Evolutionary conservation across 2,113 vertebrate genomes (phyloP), one percentile per base, ranked within the genome.

Genomic region (Tychaedon coryphoeus): DNA sequence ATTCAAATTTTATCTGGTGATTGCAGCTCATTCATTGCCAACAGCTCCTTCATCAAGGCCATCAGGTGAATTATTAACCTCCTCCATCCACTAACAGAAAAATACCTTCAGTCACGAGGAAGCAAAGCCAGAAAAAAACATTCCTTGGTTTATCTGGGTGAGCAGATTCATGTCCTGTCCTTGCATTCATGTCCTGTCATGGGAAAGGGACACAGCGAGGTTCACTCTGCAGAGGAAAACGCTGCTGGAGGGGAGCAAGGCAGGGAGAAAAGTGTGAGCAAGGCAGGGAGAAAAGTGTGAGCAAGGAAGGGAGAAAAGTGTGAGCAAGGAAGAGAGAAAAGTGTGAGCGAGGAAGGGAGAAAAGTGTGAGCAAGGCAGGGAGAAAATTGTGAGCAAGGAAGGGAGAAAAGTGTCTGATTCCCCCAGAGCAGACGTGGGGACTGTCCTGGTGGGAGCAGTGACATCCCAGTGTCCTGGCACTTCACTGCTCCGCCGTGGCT

Each of bases 61-160:
- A 64, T 65, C 77, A 89, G 84, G 94, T 93, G 85, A 94, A 95
- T 94, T 69, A 95, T 95, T 97, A 97, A 97, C 90, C 54, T 92
- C 62, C 93, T 89, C 70, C 84, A 79, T 23, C 92, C 53, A 88
- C 86, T 88, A 70, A 72, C 17, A 86, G 79, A 85, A 75, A 93
- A 95, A 97, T 67, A 78, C 34, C 34, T 87, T 70, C 77, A 77
- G 73, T 86, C 85, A 95, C 10, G 2, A 81, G 83, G 78, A 73
- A 69, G 33, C n/a, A 36, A 67, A 6, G n/a, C 25, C 29, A 36
- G 70, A 29, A 38, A 54, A 53, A 77, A 77, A 81, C 22, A 45
- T 67, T 65, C 51, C 11, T 18, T 1, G 1, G 23, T 33, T 84
- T 58, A 70, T 86, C 74, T 60, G 0, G 34, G 80, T 4, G 2